phyloP scores from a whole-genome alignment of 2,888 invertebrate genomes.

The Microdon myrmicae region DNA sequence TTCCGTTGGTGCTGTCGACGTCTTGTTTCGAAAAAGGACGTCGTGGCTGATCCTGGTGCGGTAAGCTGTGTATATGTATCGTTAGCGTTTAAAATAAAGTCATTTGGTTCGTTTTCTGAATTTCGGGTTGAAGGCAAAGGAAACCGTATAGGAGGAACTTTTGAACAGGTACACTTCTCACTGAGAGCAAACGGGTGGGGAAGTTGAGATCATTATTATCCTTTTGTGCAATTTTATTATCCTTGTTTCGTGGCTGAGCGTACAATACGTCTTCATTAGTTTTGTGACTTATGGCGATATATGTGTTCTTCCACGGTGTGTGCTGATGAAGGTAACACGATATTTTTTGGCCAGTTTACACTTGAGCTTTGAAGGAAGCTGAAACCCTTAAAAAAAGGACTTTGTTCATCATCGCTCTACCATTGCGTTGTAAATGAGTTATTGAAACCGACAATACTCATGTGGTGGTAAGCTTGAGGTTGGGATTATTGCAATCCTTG shows the following conservation, averaged over 20 bases:
- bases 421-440: no score
- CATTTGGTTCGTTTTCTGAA: conserved; percentile 5
- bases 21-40: conserved; percentile 13
- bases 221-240: conserved; percentile 50
- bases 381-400: conserved; percentile 23
- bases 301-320: conserved; percentile 32
- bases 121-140: not conserved
- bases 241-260: conserved; percentile 47
- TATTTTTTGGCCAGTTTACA: conserved; percentile 12
- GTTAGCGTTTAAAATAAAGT: conserved; percentile 36
- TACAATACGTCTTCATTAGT: conserved; percentile 47
- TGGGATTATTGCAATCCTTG: conserved; percentile 27
- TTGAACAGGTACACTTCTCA: conserved; percentile 24
- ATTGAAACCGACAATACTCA: conserved; percentile 44
- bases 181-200: no score
- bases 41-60: conserved; percentile 8
- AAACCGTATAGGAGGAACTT: conserved; percentile 18
- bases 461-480: conserved; percentile 38
- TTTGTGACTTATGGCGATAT: conserved; percentile 36
- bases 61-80: conserved; percentile 23
- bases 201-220: conserved; percentile 46
- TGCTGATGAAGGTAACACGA: conserved; percentile 14
- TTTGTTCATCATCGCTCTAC: no score
- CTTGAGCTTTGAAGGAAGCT: conserved; percentile 17
- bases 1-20: conserved; percentile 18